Conservation (phyloP, 2,797 vertebrate species). For the Melanotaenia parkinsoni region DNA sequence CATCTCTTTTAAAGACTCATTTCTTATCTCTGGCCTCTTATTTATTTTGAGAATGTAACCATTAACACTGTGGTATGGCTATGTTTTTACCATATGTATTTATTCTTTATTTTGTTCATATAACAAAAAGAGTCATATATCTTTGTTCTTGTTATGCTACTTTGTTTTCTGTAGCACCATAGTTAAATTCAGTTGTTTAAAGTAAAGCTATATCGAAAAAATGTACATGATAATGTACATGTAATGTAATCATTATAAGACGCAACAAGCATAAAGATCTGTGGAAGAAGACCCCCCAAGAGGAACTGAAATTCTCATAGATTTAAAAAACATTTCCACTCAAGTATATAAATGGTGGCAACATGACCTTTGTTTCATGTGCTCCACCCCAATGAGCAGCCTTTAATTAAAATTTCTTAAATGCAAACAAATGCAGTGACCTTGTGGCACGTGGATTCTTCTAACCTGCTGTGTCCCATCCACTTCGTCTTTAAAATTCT, state of each 20-base stretch:
- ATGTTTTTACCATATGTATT: too few relatives aligned
- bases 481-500: conserved; percentile 65
- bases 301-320: conserved; percentile 72
- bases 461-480: conserved; percentile 70
- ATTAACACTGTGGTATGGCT: too few relatives aligned
- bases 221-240: neutral
- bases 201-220: neutral
- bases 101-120: too few relatives aligned
- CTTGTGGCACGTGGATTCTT: conserved; percentile 72
- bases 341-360: conserved; percentile 22
- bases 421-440: conserved; percentile 70
- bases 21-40: too few relatives aligned
- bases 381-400: conserved; percentile 41
- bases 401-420: conserved; percentile 65
- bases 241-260: neutral
- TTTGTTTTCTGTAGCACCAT: neutral
- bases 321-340: conserved; percentile 19
- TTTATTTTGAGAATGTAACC: too few relatives aligned
- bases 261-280: too few relatives aligned
- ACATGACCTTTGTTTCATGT: conserved; percentile 49
- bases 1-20: too few relatives aligned
- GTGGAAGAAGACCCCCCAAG: neutral
- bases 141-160: neutral
- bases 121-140: neutral
- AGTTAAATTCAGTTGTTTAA: neutral